Evolutionary conservation across 1,140 invertebrate species (phyloP).

Genomic region (Zaprionus tsacasi): DNA sequence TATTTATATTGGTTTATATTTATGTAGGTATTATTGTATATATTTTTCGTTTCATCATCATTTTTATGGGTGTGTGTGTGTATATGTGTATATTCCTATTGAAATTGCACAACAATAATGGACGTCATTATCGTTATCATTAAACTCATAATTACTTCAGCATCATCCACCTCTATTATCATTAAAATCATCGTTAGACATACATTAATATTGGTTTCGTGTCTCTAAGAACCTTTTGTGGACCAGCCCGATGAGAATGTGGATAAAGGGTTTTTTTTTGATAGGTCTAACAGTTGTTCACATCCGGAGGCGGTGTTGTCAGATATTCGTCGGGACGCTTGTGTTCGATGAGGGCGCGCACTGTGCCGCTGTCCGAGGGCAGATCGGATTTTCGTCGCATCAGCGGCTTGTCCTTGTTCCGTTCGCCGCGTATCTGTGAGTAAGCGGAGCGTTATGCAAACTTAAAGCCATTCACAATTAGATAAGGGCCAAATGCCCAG

Average conservation of each 20-base stretch:
- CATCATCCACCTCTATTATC: constrained; percentile 36
- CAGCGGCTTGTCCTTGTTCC: constrained; percentile 93
- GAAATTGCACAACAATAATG: constrained; percentile 42
- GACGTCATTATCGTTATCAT: constrained; percentile 17
- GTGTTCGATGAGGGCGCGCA: constrained; percentile 95
- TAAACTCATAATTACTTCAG: constrained; percentile 11
- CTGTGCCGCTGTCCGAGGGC: constrained; percentile 95
- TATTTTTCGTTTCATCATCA: constrained; percentile 17
- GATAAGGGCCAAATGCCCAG: background rate
- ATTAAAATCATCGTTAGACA: constrained; percentile 38
- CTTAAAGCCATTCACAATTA: constrained; percentile 36
- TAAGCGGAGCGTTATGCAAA: constrained; percentile 58
- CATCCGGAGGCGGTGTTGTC: constrained; percentile 91
- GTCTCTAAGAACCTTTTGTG: constrained; percentile 40
- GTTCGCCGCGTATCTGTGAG: constrained; percentile 79
- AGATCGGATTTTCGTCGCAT: constrained; percentile 97
- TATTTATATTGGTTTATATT: constrained; percentile 24
- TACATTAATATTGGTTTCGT: constrained; percentile 21
- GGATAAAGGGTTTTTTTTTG: background rate
- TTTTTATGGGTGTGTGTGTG: constrained; percentile 19
- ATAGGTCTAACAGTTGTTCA: constrained; percentile 62
- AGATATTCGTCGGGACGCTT: constrained; percentile 94
- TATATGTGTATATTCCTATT: constrained; percentile 44
- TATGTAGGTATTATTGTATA: constrained; percentile 30
- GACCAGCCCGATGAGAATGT: constrained; percentile 37